A percentile compares a stretch with the other conserved stretches of the same genome.
Evolutionary conservation across 2,113 vertebrate genomes (phyloP).

Genomic region (Elaphurus davidianus): DNA sequence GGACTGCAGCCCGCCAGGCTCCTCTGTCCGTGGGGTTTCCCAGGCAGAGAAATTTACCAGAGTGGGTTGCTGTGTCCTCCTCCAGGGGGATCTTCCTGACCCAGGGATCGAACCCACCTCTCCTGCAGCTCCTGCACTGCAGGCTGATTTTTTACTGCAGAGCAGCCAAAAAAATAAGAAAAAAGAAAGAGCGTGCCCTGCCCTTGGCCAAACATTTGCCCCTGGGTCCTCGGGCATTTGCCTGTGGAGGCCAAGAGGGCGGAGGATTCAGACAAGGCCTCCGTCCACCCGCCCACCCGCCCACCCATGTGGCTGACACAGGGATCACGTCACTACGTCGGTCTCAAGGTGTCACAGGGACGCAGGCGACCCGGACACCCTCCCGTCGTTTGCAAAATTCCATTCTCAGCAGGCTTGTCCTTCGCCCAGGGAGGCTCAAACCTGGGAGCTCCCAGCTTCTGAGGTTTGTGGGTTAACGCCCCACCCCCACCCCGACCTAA

Average conservation of each 20-base stretch:
- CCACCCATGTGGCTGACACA: accelerated
- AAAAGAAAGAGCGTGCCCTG: background rate
- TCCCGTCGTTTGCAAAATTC: background rate
- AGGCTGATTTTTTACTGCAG: background rate
- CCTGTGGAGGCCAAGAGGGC: background rate
- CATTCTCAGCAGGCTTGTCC: accelerated
- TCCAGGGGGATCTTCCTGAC: background rate
- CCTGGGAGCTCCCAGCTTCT: background rate
- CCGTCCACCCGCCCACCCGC: accelerated
- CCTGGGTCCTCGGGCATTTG: background rate
- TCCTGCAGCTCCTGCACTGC: background rate
- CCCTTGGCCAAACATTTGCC: background rate
- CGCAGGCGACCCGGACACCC: accelerated
- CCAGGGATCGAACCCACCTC: background rate
- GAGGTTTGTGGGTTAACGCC: accelerated
- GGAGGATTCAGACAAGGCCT: background rate
- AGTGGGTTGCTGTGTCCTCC: background rate
- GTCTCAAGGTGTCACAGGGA: background rate
- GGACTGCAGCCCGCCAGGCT: background rate
- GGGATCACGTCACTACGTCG: background rate
- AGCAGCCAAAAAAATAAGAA: background rate
- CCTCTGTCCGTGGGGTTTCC: background rate
- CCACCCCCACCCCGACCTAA: background rate
- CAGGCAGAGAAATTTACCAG: background rate
- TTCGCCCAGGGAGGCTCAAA: background rate